Percentiles rank a stretch among this genome's conserved stretches.
Conservation (phyloP, 2,797 vertebrate species). For the Pangasius sanitwongsei region DNA sequence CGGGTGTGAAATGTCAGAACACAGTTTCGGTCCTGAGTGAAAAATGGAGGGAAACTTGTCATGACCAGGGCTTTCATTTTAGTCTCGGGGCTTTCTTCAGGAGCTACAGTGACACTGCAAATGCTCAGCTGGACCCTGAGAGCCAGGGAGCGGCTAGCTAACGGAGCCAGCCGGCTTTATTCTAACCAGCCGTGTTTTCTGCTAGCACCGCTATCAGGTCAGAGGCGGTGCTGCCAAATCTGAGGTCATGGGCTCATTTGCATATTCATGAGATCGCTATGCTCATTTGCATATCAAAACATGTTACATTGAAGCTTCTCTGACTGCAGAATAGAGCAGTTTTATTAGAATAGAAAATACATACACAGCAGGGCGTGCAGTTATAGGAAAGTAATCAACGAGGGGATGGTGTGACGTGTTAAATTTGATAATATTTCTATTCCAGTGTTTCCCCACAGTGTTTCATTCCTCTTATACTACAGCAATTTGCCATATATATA, state of each 20-base stretch:
- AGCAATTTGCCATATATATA: background rate
- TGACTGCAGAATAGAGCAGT: background rate
- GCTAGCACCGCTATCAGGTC: background rate
- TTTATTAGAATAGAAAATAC: background rate
- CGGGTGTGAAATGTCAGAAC: background rate
- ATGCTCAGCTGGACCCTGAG: constrained; percentile 13
- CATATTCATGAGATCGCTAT: background rate
- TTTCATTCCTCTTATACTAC: background rate
- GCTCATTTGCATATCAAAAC: background rate
- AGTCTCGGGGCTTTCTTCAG: background rate
- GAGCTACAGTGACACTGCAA: constrained; percentile 55
- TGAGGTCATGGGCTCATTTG: background rate
- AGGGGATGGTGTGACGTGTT: rapidly evolving
- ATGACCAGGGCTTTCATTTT: background rate
- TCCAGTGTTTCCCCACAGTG: background rate
- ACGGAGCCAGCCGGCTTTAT: constrained; percentile 13
- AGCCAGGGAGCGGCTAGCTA: constrained; percentile 11
- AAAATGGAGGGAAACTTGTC: background rate
- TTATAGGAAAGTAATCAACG: background rate
- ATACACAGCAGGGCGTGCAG: background rate
- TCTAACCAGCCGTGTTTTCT: background rate
- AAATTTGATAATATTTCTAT: background rate
- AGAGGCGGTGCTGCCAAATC: background rate
- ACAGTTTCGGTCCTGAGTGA: too few relatives aligned
- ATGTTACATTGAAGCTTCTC: background rate